Percentiles rank a stretch among this genome's conserved stretches.
These are phyloP conservation scores for Agrypnia vestita DNA, from an alignment of 1,140 invertebrate species.

Conservation along the genomic window DNA sequence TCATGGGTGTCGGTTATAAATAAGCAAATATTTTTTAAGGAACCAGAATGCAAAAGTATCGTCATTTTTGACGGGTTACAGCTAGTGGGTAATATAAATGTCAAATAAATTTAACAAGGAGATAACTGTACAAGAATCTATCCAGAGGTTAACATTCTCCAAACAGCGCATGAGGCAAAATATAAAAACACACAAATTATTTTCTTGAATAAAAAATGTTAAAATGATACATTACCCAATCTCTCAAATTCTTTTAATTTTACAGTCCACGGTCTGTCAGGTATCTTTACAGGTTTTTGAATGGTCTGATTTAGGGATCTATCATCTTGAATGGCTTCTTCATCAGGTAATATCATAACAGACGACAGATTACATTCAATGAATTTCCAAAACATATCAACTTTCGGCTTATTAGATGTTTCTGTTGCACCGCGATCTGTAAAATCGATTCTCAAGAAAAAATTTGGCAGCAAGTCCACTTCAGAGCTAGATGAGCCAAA, in stretches of 20 bases:
- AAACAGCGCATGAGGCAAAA: too few species aligned
- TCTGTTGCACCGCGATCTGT: slow-evolving; percentile 14
- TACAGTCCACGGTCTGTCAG: slow-evolving; percentile 2
- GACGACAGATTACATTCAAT: slow-evolving; percentile 16
- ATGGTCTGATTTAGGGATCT: background rate
- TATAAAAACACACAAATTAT: too few species aligned
- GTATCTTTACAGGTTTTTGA: background rate
- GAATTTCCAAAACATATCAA: slow-evolving; percentile 23
- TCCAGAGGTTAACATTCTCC: too few species aligned
- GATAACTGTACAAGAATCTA: too few species aligned
- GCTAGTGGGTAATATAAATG: too few species aligned
- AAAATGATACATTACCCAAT: background rate
- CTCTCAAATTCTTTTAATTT: slow-evolving; percentile 18
- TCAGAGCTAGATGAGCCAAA: slow-evolving; percentile 36
- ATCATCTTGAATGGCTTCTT: background rate
- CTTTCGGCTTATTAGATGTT: slow-evolving; percentile 17
- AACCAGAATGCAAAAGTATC: too few species aligned
- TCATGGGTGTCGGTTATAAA: too few species aligned
- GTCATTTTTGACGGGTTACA: too few species aligned
- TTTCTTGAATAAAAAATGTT: background rate
- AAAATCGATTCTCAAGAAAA: slow-evolving; percentile 24
- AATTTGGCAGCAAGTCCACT: slow-evolving; percentile 11
- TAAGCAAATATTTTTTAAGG: too few species aligned
- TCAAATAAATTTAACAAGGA: too few species aligned
- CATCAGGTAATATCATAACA: background rate